phyloP scores from a whole-genome alignment of 2,888 invertebrate species.

The Stenurella melanura region DNA sequence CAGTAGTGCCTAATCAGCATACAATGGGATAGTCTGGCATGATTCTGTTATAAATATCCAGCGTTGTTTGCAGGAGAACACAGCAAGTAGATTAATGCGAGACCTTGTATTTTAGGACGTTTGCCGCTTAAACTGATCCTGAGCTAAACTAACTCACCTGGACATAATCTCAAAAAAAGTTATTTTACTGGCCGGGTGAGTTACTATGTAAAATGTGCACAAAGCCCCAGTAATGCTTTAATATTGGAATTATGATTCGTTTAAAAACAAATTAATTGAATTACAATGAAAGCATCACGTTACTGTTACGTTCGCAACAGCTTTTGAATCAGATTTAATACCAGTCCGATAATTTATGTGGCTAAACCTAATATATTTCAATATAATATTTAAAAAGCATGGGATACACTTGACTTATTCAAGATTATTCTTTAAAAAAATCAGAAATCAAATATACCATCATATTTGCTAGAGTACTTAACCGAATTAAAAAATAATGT shows the following conservation, averaged over 20 bases:
- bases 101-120: conserved; percentile 32
- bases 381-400: too few relatives aligned
- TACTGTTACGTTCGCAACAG: background rate
- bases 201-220: background rate
- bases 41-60: conserved; percentile 49
- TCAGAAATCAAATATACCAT: too few relatives aligned
- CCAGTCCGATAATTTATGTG: background rate
- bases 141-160: background rate
- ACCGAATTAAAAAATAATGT: too few relatives aligned
- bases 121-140: background rate
- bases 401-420: too few relatives aligned
- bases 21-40: conserved; percentile 56
- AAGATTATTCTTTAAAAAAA: too few relatives aligned
- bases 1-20: conserved; percentile 61
- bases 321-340: background rate
- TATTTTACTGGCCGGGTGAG: background rate
- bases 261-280: conserved; percentile 2
- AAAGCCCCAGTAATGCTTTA: background rate
- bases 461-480: too few relatives aligned
- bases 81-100: conserved; percentile 26
- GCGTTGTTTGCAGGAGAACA: conserved; percentile 32
- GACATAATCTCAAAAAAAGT: background rate
- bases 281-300: background rate
- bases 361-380: too few relatives aligned
- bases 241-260: background rate